Base-by-base conservation (phyloP, 1,140 invertebrate genomes). In the Helicoverpa zea region DNA sequence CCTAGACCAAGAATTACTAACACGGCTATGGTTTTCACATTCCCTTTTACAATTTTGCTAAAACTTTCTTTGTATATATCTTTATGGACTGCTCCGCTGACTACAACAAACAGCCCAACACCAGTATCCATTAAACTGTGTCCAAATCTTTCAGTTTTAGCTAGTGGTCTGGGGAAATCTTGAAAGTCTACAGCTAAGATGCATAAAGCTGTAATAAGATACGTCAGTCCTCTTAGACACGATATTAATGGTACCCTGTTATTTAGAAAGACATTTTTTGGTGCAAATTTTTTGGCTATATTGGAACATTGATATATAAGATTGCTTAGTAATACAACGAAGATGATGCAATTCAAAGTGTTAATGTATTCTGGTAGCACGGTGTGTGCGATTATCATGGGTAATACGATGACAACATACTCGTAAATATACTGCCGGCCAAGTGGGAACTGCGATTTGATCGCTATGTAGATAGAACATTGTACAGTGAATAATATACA, bases 171-270 rank as follows among this genome's bases (percentile, higher is more conserved):
- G 1, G 99, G 98, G 94, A 98, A 99, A 49, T 97, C 95, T 23
- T 94, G 95, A 94, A 99, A 99, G 95, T 99, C 99, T 0, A 99
- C 98, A 16, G 98, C 98, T 47, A 99, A 94, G 85, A 99, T 99
- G 83, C 97, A 97, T 81, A 98, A 95, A 1, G 96, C 96, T 29
- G 98, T 98, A 54, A 97, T 95, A 12, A 98, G 90, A 88, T 97
- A 97, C 0, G 97, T 96, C 5, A 97, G 94, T 0, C 97, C 96
- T 84, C 98, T 95, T 78, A 96, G 96, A 86, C 97, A 96, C 12
- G 97, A 97, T 77, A 98, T 93, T 81, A 96, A 97, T 47, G 95
- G 87, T 76, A 95, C 92, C 87, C 90, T 95, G 73, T 88, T 87
- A 63, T 81, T 86, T 52, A 84, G 83, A 61, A 89, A 87, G 16